phyloP scores from a whole-genome alignment of 1,140 invertebrate species.

The Planococcus citri region DNA sequence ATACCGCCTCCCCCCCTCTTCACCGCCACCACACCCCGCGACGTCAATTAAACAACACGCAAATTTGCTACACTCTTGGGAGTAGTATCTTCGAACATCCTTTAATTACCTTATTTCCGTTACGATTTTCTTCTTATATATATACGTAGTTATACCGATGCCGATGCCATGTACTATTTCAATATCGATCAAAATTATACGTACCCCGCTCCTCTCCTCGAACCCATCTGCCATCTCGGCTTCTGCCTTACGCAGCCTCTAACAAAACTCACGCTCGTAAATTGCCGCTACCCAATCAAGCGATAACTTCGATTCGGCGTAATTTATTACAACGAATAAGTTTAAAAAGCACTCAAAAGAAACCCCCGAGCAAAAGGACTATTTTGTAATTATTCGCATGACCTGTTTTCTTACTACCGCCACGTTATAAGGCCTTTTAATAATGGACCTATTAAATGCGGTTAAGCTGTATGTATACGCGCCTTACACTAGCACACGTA shows the following conservation, averaged over 20 bases:
- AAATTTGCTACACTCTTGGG: too few relatives aligned
- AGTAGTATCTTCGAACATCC: not conserved
- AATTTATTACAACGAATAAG: not conserved
- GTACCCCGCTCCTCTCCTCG: not conserved
- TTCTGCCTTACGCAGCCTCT: too few relatives aligned
- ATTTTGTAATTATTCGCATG: constrained; percentile 7
- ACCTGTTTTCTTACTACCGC: not conserved
- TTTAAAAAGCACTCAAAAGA: constrained; percentile 3
- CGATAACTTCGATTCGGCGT: not conserved
- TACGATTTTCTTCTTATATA: not conserved
- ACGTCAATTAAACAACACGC: too few relatives aligned
- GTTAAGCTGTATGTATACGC: too few relatives aligned
- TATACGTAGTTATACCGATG: too few relatives aligned
- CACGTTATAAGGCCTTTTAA: not conserved
- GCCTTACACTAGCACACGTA: too few relatives aligned
- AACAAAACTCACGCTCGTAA: not conserved
- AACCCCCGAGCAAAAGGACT: not conserved
- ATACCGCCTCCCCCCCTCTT: too few relatives aligned
- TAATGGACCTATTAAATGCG: constrained; percentile 4
- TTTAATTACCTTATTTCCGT: not conserved
- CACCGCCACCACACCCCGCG: too few relatives aligned
- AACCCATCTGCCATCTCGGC: too few relatives aligned
- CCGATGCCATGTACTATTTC: not conserved
- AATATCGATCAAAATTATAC: constrained; percentile 8
- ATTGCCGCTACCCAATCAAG: constrained; percentile 1